A percentile compares a stretch with the other conserved stretches of the same genome.
phyloP scores from a whole-genome alignment of 2,797 vertebrate species.

The Phrynocephalus vlangalii region DNA sequence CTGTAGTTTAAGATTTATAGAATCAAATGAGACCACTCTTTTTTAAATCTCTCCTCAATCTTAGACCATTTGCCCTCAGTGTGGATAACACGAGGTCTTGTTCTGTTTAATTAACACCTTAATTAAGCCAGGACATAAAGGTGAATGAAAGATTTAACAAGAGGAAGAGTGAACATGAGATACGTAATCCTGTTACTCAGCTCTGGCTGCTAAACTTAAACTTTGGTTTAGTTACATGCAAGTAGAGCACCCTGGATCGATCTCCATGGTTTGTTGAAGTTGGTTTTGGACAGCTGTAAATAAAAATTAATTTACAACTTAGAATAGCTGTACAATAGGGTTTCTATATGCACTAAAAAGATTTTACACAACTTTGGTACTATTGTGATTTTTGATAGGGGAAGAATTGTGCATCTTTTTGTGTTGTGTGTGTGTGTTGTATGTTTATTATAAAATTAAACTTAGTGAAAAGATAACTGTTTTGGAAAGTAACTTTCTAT shows the following conservation, averaged over 20 bases:
- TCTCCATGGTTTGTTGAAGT: neutral
- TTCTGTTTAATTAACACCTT: neutral
- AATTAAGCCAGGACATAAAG: neutral
- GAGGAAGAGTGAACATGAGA: too few relatives aligned
- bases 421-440: neutral
- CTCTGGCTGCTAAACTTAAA: neutral
- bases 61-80: neutral
- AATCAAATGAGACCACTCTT: neutral
- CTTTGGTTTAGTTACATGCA: neutral
- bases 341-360: neutral
- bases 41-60: neutral
- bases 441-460: constrained; percentile 26
- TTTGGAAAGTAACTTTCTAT: constrained; percentile 54
- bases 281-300: neutral
- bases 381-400: neutral
- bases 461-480: constrained; percentile 45
- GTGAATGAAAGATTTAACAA: too few relatives aligned
- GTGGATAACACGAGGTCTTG: neutral
- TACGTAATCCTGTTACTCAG: neutral
- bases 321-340: neutral
- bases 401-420: neutral
- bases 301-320: neutral
- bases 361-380: neutral
- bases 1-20: too few relatives aligned
- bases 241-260: neutral